phyloP scores from a whole-genome alignment of 2,888 invertebrate genomes.

The Sussaba pulchella region DNA sequence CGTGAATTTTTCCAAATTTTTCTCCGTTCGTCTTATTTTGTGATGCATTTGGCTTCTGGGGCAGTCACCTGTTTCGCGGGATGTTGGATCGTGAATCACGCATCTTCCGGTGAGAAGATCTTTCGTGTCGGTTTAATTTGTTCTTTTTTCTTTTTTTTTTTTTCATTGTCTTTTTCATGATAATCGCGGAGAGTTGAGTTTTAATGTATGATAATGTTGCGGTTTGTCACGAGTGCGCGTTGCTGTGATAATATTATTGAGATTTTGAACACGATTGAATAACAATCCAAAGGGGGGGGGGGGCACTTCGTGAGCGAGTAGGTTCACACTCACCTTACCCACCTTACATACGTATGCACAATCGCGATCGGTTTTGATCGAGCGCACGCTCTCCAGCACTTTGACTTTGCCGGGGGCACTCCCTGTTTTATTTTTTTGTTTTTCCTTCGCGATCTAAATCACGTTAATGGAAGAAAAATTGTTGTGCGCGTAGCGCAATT shows the following conservation, averaged over 20 bases:
- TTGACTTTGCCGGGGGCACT: conserved; percentile 48
- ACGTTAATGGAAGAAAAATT: too few species aligned
- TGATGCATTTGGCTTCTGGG: background rate
- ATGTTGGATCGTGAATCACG: background rate
- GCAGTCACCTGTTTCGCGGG: background rate
- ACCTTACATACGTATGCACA: background rate
- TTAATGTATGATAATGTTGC: too few species aligned
- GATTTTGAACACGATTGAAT: background rate
- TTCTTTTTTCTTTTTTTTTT: too few species aligned
- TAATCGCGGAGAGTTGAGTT: too few species aligned
- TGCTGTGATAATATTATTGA: background rate
- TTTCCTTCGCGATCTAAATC: background rate
- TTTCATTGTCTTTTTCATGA: too few species aligned
- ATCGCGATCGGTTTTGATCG: conserved; percentile 17
- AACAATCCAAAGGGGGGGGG: background rate
- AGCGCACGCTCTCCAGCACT: background rate
- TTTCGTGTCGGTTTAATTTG: too few species aligned
- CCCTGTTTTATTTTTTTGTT: conserved; percentile 58
- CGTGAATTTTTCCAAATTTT: too few species aligned
- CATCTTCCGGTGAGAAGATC: background rate
- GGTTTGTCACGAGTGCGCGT: background rate
- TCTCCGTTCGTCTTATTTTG: too few species aligned
- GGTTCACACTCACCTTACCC: background rate
- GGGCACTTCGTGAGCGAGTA: too few species aligned
- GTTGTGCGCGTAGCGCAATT: too few species aligned